Base-by-base conservation (phyloP, 1,140 invertebrate species). In the Protaetia brevitarsis region DNA sequence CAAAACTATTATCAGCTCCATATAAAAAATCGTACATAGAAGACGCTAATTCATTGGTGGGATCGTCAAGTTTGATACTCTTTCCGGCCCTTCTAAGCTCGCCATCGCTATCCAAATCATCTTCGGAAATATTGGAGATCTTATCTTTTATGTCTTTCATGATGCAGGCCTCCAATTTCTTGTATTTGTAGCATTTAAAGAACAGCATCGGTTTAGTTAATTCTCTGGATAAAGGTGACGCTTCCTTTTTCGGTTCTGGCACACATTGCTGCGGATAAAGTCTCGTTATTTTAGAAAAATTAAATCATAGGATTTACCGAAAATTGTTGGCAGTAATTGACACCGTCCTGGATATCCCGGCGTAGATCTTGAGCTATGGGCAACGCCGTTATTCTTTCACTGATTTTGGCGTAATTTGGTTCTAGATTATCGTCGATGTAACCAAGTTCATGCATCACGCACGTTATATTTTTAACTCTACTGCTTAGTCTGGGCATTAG, bases 141-240 rank as follows among this genome's bases (percentile, higher is more conserved):
- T 85, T 80, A 66, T 88, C 85, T 13, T 85, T 77, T 26, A 88
- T 84, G 69, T 88, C 86, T 71, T 87, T 87, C 85, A 88, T 87
- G 37, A 87, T 84, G 70, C 86, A 88, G 0, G 86, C 85, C 75
- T 88, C 86, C 11, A 88, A 69, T 74, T 88, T 88, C 76, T 88
- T 88, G 73, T 88, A 85, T 82, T 88, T 87, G 71, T 88, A 88
- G 72, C 86, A 88, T 64, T 85, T 81, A 79, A 88, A 88, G 81
- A 88, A 88, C 76, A 87, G 86, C 83, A 87, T 87, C 0, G 86
- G 85, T 30, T 83, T 80, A 37, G 86, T 82, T 3, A 87, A 78
- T 73, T 88, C 86, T 56, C 84, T 79, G 0, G 85, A 85, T 0
- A 87, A 74, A 0, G 83, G 83, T 1, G 83, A 81, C 64, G 82